Evolutionary conservation across 2,888 invertebrate species (phyloP).

Genomic region (Molorchus minor): DNA sequence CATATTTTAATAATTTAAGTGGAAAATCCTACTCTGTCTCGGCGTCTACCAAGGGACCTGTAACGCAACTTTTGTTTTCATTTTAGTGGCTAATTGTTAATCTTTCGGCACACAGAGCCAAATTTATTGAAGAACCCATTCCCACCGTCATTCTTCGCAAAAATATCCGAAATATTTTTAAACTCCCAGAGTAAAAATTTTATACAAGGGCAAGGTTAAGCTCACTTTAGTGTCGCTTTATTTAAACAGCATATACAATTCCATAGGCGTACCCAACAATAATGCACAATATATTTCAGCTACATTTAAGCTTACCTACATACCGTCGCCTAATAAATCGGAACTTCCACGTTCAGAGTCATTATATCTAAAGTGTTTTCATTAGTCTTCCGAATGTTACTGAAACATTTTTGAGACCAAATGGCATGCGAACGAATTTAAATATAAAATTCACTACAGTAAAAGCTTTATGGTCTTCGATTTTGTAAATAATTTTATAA

Average conservation of each 20-base stretch:
- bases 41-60: neutral
- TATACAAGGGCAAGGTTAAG: conserved; percentile 12
- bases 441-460: too few species aligned
- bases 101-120: conserved; percentile 3
- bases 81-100: conserved; percentile 10
- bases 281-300: too few species aligned
- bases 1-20: too few species aligned
- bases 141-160: conserved; percentile 2
- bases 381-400: too few species aligned
- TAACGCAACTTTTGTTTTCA: conserved; percentile 8
- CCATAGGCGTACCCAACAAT: neutral
- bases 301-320: too few species aligned
- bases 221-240: neutral
- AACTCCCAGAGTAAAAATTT: conserved; percentile 9
- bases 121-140: conserved; percentile 15
- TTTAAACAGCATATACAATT: neutral
- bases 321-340: too few species aligned
- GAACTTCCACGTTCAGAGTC: too few species aligned
- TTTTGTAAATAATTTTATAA: too few species aligned
- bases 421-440: too few species aligned
- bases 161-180: conserved; percentile 19
- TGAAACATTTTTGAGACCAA: too few species aligned
- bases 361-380: too few species aligned
- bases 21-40: neutral
- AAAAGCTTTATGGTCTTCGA: too few species aligned